A percentile compares a stretch with the other conserved stretches of the same genome.
phyloP scores from a whole-genome alignment of 2,797 vertebrate genomes.

The Allobates femoralis region DNA sequence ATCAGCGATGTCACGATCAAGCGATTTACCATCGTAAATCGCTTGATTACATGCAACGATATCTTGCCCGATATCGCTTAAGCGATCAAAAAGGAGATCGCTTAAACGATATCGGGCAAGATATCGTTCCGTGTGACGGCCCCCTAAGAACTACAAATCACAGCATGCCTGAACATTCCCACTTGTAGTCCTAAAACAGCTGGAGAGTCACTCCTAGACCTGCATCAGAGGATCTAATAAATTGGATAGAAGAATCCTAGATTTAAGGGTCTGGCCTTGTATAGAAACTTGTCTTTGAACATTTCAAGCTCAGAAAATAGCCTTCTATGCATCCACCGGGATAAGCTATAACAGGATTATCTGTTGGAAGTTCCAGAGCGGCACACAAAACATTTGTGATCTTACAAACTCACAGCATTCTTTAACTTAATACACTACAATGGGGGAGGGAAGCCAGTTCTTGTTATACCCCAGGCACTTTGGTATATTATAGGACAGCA shows the following conservation, averaged over 20 bases:
- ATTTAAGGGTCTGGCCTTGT: slow-evolving; percentile 38
- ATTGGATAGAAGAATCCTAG: slow-evolving; percentile 34
- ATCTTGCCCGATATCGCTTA: too few species aligned
- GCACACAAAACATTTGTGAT: slow-evolving; percentile 40
- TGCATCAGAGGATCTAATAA: slow-evolving; percentile 26
- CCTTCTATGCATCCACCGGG: slow-evolving; percentile 42
- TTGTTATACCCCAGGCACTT: slow-evolving; percentile 41
- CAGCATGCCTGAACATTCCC: neutral
- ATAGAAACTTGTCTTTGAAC: slow-evolving; percentile 53
- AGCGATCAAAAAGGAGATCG: too few species aligned
- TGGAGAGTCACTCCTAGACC: neutral
- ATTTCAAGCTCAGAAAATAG: slow-evolving; percentile 55
- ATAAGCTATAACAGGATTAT: slow-evolving; percentile 61
- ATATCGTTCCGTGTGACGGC: too few species aligned
- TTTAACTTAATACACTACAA: slow-evolving; percentile 24
- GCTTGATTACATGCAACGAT: too few species aligned
- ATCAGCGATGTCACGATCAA: too few species aligned
- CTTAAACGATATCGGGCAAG: too few species aligned
- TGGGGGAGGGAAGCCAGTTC: neutral
- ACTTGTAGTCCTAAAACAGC: neutral
- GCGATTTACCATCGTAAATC: too few species aligned
- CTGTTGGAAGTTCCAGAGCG: slow-evolving; percentile 42
- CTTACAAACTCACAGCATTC: slow-evolving; percentile 36
- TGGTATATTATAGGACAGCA: slow-evolving; percentile 33
- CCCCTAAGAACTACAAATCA: neutral